phyloP scores from a whole-genome alignment of 2,797 vertebrate genomes.

The Lutjanus argentimaculatus region DNA sequence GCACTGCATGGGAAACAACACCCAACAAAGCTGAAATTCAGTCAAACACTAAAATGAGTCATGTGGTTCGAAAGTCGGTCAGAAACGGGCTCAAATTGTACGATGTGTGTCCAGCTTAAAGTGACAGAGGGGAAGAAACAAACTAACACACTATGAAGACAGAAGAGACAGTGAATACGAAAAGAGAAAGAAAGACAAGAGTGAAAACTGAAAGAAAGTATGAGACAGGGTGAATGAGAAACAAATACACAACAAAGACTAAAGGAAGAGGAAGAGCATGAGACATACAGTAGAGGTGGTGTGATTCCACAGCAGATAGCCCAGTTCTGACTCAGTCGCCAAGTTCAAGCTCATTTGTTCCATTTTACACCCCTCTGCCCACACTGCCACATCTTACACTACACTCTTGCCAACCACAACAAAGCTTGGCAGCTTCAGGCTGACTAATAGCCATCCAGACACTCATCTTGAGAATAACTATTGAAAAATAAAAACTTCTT shows the following conservation, averaged over 20 bases:
- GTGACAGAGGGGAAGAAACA: background rate
- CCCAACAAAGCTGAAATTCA: no score
- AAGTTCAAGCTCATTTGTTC: constrained; percentile 56
- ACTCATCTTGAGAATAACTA: constrained; percentile 9
- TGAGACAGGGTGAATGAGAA: background rate
- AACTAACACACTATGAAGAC: background rate
- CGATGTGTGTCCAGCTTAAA: background rate
- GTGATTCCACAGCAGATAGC: constrained; percentile 9
- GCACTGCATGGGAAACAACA: no score
- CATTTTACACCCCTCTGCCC: constrained; percentile 36
- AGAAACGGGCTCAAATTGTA: no score
- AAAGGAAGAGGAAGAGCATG: constrained; percentile 1
- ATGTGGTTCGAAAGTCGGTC: no score
- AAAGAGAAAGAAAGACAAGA: background rate
- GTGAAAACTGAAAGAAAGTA: background rate
- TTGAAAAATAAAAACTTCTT: background rate
- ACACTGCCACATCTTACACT: constrained; percentile 32
- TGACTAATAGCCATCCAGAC: constrained; percentile 17
- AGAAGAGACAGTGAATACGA: background rate
- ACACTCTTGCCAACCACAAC: constrained; percentile 36
- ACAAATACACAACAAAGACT: background rate
- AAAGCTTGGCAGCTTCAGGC: constrained; percentile 27
- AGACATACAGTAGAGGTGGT: background rate
- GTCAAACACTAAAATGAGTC: no score
- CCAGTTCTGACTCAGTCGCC: constrained; percentile 9